Base-by-base conservation (phyloP, 1,140 invertebrate species). In the Harpegnathos saltator region DNA sequence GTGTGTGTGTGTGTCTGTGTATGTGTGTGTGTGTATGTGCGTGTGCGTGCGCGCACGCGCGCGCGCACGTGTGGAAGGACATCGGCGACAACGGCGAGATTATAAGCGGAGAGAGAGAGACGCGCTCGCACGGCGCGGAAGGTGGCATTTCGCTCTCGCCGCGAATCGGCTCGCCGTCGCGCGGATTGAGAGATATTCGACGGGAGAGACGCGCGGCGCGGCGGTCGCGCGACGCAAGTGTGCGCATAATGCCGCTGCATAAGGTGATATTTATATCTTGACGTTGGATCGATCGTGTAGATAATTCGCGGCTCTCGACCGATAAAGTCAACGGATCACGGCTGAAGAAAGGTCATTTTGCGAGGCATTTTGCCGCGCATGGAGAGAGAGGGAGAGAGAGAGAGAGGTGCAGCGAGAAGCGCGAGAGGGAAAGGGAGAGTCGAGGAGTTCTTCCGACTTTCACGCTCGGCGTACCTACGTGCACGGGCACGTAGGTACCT, bases 381-480 rank as follows among this genome's bases (percentile, higher is more conserved):
- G n/a, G 26, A 15, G 29, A 26, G 54, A 59, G 75, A 81, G 50
- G 9, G 72, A n/a, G n/a, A n/a, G 26, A 15, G 29, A 26, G 54
- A 59, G 75, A 81, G 50, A 14, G 72, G 75, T 50, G 73, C 61
- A 87, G 66, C 24, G 24, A 83, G 29, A 72, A 72, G 24, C 24
- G 65, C 24, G 19, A 63, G 69, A 87, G 65, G 61, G 65, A 78
- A 63, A 73, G 83, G 68, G 33, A 85, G 29, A 74, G 63, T 56
- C 69, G 80, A 74, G 73, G n/a, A n/a, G 80, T 83, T 91, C 91
- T 92, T 92, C 92, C 92, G 91, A 94, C 93, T 94, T 94, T 94
- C 93, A 93, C 93, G 91, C 90, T 89, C 84, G 89, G 84, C 88
- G 87, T 91, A 90, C 88, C 91, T 90, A 90, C n/a, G n/a, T n/a